These are phyloP conservation scores for Biston stratarius DNA, from an alignment of 2,888 invertebrate genomes.

Conservation along the genomic window DNA sequence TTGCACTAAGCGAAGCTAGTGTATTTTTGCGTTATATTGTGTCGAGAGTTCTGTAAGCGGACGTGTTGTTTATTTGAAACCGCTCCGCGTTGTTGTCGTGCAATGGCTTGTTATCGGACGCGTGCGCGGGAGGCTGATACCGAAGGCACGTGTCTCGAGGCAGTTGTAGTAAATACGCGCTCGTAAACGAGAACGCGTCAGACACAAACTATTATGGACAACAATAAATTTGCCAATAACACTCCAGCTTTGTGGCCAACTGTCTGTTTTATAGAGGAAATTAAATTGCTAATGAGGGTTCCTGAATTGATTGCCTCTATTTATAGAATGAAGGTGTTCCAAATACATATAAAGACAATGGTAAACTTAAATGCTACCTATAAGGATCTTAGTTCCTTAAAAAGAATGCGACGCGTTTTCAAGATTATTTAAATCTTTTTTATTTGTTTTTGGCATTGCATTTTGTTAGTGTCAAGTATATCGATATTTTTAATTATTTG, in stretches of 20 bases:
- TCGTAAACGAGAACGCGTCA: slow-evolving; percentile 48
- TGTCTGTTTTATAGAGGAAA: slow-evolving; percentile 33
- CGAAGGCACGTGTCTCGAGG: slow-evolving; percentile 60
- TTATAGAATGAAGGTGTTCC: slow-evolving; percentile 14
- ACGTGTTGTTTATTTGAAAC: slow-evolving; percentile 48
- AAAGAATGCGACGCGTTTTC: too few species aligned
- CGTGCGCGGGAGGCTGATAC: slow-evolving; percentile 50
- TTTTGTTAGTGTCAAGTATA: too few species aligned
- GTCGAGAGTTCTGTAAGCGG: slow-evolving; percentile 33
- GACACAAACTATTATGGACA: slow-evolving; percentile 30
- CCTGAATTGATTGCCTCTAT: slow-evolving; percentile 34
- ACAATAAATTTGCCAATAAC: slow-evolving; percentile 32
- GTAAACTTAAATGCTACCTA: not conserved
- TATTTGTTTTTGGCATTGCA: too few species aligned
- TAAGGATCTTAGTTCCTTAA: not conserved
- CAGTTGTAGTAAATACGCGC: slow-evolving; percentile 65
- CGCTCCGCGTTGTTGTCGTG: slow-evolving; percentile 38
- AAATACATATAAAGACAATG: not conserved
- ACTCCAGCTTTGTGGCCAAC: slow-evolving; percentile 12
- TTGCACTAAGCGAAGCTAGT: slow-evolving; percentile 36
- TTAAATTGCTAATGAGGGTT: slow-evolving; percentile 32
- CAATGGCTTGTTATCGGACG: slow-evolving; percentile 57
- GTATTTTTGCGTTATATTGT: slow-evolving; percentile 25
- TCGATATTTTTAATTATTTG: too few species aligned
- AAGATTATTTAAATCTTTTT: too few species aligned